These are phyloP conservation scores for Hirtodrosophila duncani DNA, from an alignment of 2,888 invertebrate species.

Conservation along the genomic window DNA sequence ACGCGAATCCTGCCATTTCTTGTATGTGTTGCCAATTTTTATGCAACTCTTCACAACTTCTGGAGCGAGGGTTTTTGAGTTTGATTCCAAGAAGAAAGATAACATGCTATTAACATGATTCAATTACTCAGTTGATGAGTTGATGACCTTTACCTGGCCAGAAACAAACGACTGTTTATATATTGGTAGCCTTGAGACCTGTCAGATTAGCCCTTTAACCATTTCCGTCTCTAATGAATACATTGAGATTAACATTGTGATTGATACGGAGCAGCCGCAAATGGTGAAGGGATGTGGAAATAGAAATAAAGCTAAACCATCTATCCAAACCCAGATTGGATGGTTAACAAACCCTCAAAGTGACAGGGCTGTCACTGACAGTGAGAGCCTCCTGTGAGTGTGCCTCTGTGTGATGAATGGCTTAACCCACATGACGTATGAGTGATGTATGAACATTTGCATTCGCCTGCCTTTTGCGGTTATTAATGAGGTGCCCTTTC, in stretches of 20 bases:
- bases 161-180: no score
- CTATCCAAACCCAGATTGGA: constrained; percentile 42
- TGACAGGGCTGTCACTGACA: constrained; percentile 38
- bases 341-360: constrained; percentile 19
- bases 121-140: no score
- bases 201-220: no score
- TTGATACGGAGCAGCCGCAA: constrained; percentile 41
- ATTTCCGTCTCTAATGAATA: constrained; percentile 11
- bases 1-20: no score
- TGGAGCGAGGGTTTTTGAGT: no score
- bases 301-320: constrained; percentile 10
- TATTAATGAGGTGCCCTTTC: constrained; percentile 58
- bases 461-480: constrained; percentile 35
- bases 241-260: constrained; percentile 48
- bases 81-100: no score
- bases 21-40: no score
- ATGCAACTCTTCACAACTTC: no score
- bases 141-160: no score
- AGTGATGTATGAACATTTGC: constrained; percentile 59
- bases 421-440: constrained; percentile 67
- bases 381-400: constrained; percentile 16
- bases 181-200: no score
- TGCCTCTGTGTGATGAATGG: constrained; percentile 44
- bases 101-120: no score
- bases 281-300: constrained; percentile 6